phyloP scores from a whole-genome alignment of 2,888 invertebrate genomes.

The Phortica magna region DNA sequence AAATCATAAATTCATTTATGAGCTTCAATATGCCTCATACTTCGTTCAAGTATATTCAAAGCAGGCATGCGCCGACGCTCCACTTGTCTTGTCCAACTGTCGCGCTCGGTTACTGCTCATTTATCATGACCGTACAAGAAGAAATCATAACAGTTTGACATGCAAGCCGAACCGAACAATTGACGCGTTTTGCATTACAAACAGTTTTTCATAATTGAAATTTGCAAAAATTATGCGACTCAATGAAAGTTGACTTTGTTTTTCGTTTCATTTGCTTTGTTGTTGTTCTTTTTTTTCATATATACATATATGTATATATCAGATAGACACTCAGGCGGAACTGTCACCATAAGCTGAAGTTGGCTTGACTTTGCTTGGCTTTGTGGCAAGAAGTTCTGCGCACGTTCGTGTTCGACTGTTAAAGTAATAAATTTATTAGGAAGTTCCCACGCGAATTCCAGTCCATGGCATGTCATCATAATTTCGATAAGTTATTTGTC shows the following conservation, averaged over 20 bases:
- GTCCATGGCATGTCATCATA: constrained; percentile 23
- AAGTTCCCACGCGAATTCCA: constrained; percentile 35
- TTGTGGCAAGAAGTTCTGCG: constrained; percentile 13
- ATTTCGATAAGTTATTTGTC: constrained; percentile 14
- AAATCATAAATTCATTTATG: constrained; percentile 69
- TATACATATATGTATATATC: neutral
- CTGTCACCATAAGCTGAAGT: neutral
- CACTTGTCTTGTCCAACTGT: neutral
- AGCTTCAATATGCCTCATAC: neutral
- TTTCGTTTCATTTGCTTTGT: neutral
- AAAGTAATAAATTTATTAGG: constrained; percentile 30
- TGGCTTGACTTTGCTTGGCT: neutral
- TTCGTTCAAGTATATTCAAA: neutral
- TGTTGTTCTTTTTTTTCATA: too few relatives aligned
- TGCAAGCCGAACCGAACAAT: neutral
- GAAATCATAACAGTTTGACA: constrained; percentile 34
- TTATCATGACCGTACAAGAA: neutral
- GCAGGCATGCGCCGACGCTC: constrained; percentile 23
- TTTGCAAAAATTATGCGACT: constrained; percentile 25
- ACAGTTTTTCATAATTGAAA: constrained; percentile 14
- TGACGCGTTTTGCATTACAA: constrained; percentile 6
- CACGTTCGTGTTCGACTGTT: constrained; percentile 13
- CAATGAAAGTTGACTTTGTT: constrained; percentile 18
- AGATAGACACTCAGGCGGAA: constrained; percentile 2
- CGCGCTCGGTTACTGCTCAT: neutral